Conservation (phyloP, 2,113 vertebrate species). For the Sardina pilchardus region DNA sequence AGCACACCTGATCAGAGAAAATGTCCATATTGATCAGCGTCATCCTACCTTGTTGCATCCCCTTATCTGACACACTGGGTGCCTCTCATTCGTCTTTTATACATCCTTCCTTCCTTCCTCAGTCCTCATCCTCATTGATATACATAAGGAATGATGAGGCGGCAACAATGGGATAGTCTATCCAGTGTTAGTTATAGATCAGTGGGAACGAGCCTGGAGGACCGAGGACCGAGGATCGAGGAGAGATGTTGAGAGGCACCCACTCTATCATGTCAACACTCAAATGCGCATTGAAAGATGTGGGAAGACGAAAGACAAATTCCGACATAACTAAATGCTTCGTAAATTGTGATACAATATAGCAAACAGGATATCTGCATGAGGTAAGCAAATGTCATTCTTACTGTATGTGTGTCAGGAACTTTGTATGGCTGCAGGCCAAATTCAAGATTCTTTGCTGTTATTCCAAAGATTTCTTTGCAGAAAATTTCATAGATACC, state of each 20-base stretch:
- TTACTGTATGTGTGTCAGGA: conserved; percentile 93
- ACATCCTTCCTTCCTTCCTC: too few species aligned
- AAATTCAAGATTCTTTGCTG: conserved; percentile 94
- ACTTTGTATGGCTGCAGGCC: conserved; percentile 95
- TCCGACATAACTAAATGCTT: background rate
- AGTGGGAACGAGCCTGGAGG: too few species aligned
- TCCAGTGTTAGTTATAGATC: too few species aligned
- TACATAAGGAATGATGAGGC: too few species aligned
- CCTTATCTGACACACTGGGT: background rate
- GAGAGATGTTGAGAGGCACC: too few species aligned
- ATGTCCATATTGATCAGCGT: background rate
- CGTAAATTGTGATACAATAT: background rate
- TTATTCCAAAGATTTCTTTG: conserved; percentile 96
- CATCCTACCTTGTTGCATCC: background rate
- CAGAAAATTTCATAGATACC: conserved; percentile 99
- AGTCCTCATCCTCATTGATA: too few species aligned
- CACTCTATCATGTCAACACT: too few species aligned
- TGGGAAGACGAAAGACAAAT: background rate
- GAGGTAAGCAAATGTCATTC: conserved; percentile 35
- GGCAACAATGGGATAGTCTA: too few species aligned
- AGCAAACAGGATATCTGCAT: background rate
- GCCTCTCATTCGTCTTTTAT: too few species aligned
- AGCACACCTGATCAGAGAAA: conserved; percentile 80
- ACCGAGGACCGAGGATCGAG: too few species aligned
- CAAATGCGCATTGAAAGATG: background rate